phyloP scores from a whole-genome alignment of 1,140 invertebrate species.

The Steinernema feltiae region DNA sequence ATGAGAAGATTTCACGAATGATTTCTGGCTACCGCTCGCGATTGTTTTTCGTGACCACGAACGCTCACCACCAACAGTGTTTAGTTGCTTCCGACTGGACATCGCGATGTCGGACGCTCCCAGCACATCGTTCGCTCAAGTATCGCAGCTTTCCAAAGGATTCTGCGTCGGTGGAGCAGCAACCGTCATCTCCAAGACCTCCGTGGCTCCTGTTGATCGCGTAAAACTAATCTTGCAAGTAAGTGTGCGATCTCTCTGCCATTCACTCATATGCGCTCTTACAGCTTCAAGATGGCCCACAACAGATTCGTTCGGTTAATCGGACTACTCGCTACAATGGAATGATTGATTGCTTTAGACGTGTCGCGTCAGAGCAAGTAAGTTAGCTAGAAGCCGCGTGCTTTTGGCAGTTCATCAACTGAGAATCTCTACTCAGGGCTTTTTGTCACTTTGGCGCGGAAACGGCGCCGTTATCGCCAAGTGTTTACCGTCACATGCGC shows the following conservation, averaged over 20 bases:
- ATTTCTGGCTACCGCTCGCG: no score
- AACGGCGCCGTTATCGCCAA: slow-evolving; percentile 50
- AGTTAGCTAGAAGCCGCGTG: background rate
- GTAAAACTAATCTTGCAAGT: slow-evolving; percentile 51
- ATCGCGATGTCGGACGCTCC: background rate
- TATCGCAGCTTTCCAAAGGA: slow-evolving; percentile 13
- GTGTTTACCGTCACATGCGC: slow-evolving; percentile 53
- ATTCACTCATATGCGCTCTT: background rate
- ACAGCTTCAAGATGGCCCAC: slow-evolving; percentile 6
- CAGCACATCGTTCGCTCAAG: background rate
- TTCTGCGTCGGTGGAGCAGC: slow-evolving; percentile 38
- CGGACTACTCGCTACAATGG: slow-evolving; percentile 34
- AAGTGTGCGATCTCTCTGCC: slow-evolving; percentile 11
- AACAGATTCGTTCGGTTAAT: background rate
- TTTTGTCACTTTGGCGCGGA: slow-evolving; percentile 54
- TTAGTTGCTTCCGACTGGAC: background rate
- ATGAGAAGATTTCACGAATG: no score
- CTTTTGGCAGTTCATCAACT: slow-evolving; percentile 14
- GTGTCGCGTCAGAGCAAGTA: slow-evolving; percentile 37
- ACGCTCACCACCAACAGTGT: background rate
- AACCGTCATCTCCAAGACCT: slow-evolving; percentile 47
- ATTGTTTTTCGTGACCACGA: background rate
- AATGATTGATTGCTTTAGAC: slow-evolving; percentile 42
- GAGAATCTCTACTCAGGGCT: slow-evolving; percentile 34
- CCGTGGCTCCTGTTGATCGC: slow-evolving; percentile 48